Base-by-base conservation (phyloP, 2,888 invertebrate genomes). In the Drosophila meridiana region DNA sequence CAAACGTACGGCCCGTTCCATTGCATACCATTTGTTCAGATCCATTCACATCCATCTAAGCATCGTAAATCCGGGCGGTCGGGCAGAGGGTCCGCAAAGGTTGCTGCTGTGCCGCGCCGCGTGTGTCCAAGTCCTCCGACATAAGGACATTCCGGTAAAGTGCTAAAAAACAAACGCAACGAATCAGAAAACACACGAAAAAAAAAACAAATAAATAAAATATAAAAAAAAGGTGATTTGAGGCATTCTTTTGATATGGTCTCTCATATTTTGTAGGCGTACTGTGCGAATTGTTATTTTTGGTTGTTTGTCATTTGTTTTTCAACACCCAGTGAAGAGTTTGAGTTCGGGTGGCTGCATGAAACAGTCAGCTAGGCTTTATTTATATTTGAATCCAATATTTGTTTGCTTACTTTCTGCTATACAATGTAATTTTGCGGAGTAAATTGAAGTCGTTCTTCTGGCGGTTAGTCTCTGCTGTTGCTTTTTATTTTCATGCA, bases 211-310 rank as follows among this genome's bases (percentile, higher is more conserved):
- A 80, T 1, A 45, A 14, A 20, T 34, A 45, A 45, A 26, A 58
- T 26, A 45, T 34, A 57, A 28, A 55, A 57, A 56, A 42, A 60
- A 75, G 76, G 77, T 87, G 82, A 87, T 87, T 83, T 76, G 50
- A 62, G 61, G 50, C 61, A 66, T 71, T 82, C 48, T 57, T 87
- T 80, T 80, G 69, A 84, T 62, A 77, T 70, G 69, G 70, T 61
- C 47, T 48, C 62, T 55, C 62, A 75, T 77, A 77, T 77, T 82
- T 82, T 58, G 77, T 48, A 63, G 69, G 55, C 69, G 53, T 63
- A 60, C 69, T 56, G 64, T 64, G 58, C 63, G 69, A 83, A 77
- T 79, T 72, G 57, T 42, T 65, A 26, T 58, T 64, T 64, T 59
- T 69, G 55, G 13, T 43, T 66, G 57, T 40, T 68, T 75, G 43